Evolutionary conservation across 2,888 invertebrate species (phyloP).

Genomic region (Caenorhabditis zanzibari): DNA sequence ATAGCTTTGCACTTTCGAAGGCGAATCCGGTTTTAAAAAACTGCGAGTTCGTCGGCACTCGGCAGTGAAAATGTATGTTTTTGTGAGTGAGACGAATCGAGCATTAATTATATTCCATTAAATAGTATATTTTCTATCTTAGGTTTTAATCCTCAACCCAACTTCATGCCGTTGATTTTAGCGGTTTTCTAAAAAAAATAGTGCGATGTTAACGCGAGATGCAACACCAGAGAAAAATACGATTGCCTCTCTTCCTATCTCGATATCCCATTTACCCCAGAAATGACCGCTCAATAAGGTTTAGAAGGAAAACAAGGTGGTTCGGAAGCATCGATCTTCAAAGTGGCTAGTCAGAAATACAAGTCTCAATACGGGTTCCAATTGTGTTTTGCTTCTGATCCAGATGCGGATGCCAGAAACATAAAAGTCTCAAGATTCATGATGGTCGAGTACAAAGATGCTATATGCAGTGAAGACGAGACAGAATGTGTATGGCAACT

Average conservation of each 20-base stretch:
- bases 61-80: no score
- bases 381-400: constrained; percentile 90
- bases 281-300: constrained; percentile 39
- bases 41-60: no score
- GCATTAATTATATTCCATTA: no score
- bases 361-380: constrained; percentile 91
- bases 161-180: no score
- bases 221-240: no score
- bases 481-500: constrained; percentile 40
- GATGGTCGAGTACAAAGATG: constrained; percentile 47
- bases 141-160: no score
- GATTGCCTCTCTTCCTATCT: no score
- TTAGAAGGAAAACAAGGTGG: constrained; percentile 54
- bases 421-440: constrained; percentile 53
- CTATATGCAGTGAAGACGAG: constrained; percentile 44
- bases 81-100: no score
- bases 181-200: not conserved
- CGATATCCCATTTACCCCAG: not conserved
- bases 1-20: no score
- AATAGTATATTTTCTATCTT: no score
- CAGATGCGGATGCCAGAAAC: not conserved
- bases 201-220: no score
- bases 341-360: not conserved
- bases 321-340: constrained; percentile 86
- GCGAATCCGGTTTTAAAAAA: no score